phyloP scores from a whole-genome alignment of 2,888 invertebrate genomes.

The Xestia xanthographa region DNA sequence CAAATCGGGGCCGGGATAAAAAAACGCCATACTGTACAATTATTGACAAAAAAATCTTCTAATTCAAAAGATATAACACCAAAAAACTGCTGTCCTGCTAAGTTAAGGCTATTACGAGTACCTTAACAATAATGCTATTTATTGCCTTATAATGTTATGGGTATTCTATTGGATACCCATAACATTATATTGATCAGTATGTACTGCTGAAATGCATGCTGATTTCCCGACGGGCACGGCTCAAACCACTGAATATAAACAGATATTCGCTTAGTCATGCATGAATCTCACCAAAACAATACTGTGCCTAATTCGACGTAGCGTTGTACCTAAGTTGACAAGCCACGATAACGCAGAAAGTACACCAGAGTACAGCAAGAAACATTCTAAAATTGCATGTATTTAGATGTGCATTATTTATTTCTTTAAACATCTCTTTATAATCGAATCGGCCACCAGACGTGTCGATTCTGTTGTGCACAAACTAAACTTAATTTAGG shows the following conservation, averaged over 20 bases:
- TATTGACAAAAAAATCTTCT: not conserved
- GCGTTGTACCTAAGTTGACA: not conserved
- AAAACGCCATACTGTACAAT: not conserved
- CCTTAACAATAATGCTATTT: too few relatives aligned
- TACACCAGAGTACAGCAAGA: not conserved
- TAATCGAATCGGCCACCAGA: too few relatives aligned
- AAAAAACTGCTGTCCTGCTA: not conserved
- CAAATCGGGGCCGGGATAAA: not conserved
- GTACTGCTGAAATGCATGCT: conserved; percentile 20
- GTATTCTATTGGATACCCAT: not conserved
- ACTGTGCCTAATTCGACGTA: conserved; percentile 22
- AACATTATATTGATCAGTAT: not conserved
- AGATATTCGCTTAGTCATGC: conserved; percentile 31
- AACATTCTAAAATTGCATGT: not conserved
- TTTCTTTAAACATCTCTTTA: too few relatives aligned
- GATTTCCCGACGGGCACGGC: conserved; percentile 29
- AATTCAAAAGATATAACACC: not conserved
- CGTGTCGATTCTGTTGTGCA: too few relatives aligned
- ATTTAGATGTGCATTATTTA: too few relatives aligned
- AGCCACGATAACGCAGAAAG: not conserved
- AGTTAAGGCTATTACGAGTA: not conserved
- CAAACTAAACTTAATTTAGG: too few relatives aligned
- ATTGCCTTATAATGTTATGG: too few relatives aligned
- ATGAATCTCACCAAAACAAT: conserved; percentile 36
- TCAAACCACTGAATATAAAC: conserved; percentile 37